Evolutionary conservation across 2,888 invertebrate species (phyloP).

Genomic region (Ryuthela nishihirai): DNA sequence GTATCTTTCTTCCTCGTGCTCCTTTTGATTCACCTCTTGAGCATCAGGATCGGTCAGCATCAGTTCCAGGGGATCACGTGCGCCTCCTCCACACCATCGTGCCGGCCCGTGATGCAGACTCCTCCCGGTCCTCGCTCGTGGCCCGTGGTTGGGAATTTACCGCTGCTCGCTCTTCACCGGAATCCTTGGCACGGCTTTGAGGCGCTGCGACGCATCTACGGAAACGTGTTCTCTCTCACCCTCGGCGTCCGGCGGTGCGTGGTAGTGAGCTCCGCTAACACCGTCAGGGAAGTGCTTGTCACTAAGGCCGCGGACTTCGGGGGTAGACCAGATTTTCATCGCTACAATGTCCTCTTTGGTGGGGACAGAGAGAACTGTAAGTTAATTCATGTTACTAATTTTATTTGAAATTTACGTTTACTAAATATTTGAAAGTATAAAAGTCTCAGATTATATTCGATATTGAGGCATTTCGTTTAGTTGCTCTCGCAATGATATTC

Average conservation of each 20-base stretch:
- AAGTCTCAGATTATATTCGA: too few relatives aligned
- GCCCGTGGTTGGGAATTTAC: background rate
- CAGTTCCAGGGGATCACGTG: too few relatives aligned
- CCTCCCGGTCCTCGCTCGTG: background rate
- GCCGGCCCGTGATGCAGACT: background rate
- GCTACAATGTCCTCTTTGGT: slow-evolving; percentile 76
- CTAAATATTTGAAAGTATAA: background rate
- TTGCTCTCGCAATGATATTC: too few relatives aligned
- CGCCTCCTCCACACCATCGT: too few relatives aligned
- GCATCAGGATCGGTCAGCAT: too few relatives aligned
- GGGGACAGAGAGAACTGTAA: slow-evolving; percentile 82
- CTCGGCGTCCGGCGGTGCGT: slow-evolving; percentile 27
- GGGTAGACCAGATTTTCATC: slow-evolving; percentile 72
- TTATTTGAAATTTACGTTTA: too few relatives aligned
- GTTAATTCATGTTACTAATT: slow-evolving; percentile 53
- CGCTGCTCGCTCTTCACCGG: slow-evolving; percentile 17
- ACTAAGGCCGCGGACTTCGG: slow-evolving; percentile 68
- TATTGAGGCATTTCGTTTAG: too few relatives aligned
- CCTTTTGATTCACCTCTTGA: too few relatives aligned
- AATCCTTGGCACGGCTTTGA: slow-evolving; percentile 40
- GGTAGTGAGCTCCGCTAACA: slow-evolving; percentile 22
- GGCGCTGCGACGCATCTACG: slow-evolving; percentile 28
- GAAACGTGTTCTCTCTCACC: slow-evolving; percentile 28
- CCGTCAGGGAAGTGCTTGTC: slow-evolving; percentile 44
- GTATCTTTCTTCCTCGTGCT: too few relatives aligned